Conservation (phyloP, 2,797 vertebrate genomes). For the Florisuga fusca region DNA sequence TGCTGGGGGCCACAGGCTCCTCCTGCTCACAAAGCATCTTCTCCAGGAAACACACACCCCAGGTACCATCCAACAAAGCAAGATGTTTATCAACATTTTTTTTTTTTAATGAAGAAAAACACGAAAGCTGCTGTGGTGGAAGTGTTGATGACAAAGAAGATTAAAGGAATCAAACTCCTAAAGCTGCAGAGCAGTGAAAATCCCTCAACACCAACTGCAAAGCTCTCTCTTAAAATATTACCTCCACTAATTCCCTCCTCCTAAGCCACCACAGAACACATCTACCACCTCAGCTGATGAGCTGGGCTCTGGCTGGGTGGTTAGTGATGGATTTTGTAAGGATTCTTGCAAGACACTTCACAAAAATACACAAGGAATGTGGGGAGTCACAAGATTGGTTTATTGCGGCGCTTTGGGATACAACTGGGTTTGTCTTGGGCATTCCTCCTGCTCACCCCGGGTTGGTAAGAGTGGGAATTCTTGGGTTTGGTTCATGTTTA, state of each 20-base stretch:
- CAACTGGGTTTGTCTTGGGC: not conserved
- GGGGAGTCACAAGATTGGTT: conserved; percentile 26
- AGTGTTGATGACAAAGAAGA: accelerated
- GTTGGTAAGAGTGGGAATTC: conserved; percentile 25
- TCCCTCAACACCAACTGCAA: not conserved
- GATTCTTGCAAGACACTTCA: conserved; percentile 15
- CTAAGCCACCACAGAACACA: not conserved
- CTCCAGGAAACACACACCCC: not conserved
- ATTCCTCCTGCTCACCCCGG: conserved; percentile 39
- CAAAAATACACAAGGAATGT: conserved; percentile 70
- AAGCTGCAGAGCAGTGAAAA: not conserved
- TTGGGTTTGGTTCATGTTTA: conserved; percentile 49
- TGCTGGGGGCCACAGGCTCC: not conserved
- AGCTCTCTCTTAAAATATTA: not conserved
- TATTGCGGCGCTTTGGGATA: conserved; percentile 40
- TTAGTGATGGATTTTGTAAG: not conserved
- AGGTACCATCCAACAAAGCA: not conserved
- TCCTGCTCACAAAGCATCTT: not conserved
- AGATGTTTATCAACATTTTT: not conserved
- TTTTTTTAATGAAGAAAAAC: not conserved
- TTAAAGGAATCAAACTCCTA: accelerated
- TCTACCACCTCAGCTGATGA: not conserved
- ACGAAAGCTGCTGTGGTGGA: not conserved
- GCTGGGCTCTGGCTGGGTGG: not conserved
- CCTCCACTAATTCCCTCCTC: not conserved